Evolutionary conservation across 1,140 invertebrate genomes (phyloP).

Genomic region (Macrobrachium rosenbergii): DNA sequence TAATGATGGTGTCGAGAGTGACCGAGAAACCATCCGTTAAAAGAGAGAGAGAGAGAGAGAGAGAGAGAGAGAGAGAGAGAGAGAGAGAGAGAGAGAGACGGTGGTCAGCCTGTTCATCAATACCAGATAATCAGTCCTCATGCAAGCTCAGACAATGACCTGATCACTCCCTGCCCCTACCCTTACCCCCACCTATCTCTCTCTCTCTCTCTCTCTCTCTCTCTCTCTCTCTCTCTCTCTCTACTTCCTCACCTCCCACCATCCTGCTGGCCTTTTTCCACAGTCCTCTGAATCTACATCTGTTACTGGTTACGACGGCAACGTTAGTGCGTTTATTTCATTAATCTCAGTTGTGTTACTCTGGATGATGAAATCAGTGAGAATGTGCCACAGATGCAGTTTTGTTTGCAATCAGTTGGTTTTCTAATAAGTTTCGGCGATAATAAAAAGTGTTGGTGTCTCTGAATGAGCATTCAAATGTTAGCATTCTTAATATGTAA

Average conservation of each 20-base stretch:
- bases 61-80: not conserved
- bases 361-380: too few relatives aligned
- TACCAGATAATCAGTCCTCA: slow-evolving; percentile 50
- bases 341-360: too few relatives aligned
- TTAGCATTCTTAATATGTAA: too few relatives aligned
- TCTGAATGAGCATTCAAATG: too few relatives aligned
- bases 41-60: not conserved
- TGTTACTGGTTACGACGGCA: not conserved
- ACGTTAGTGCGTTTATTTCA: too few relatives aligned
- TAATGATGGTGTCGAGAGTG: not conserved
- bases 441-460: too few relatives aligned
- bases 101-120: slow-evolving; percentile 30
- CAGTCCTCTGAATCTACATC: not conserved
- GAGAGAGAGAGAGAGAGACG: not conserved
- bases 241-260: not conserved
- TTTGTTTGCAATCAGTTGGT: too few relatives aligned
- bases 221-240: not conserved
- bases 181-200: not conserved
- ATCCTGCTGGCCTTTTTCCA: not conserved
- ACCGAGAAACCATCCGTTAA: not conserved
- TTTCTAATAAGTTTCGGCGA: too few relatives aligned
- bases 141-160: slow-evolving; percentile 37
- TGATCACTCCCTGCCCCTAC: not conserved
- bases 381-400: too few relatives aligned
- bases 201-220: slow-evolving; percentile 1